Percentiles rank a stretch among this genome's conserved stretches.
Conservation (phyloP, 2,888 invertebrate species). For the Phortica okadai region DNA sequence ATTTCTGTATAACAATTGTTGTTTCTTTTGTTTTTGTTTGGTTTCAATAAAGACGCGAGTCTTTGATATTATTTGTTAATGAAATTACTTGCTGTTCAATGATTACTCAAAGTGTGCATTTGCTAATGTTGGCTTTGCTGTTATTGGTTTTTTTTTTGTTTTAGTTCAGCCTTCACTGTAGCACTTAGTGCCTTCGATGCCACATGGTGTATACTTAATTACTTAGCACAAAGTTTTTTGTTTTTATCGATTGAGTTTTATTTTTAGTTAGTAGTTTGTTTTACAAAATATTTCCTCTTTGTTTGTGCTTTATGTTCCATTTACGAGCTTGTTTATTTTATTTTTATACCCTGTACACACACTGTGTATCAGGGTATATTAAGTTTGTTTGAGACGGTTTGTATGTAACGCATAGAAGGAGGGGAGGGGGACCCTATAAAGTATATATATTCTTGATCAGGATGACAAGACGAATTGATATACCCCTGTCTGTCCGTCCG, state of each 20-base stretch:
- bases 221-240: background rate
- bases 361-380: no score
- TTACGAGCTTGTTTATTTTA: background rate
- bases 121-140: background rate
- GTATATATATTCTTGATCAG: no score
- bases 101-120: constrained; percentile 3
- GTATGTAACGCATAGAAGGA: no score
- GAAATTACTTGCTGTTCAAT: constrained; percentile 19
- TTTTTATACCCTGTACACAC: constrained; percentile 1
- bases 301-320: background rate
- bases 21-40: background rate
- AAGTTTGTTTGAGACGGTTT: no score
- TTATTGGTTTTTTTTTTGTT: background rate
- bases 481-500: no score
- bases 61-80: constrained; percentile 20
- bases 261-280: constrained; percentile 3
- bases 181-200: background rate
- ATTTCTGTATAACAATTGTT: background rate
- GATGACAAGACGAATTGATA: no score
- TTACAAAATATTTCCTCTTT: background rate
- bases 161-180: background rate
- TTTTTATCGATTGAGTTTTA: constrained; percentile 17
- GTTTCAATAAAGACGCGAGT: background rate
- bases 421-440: no score
- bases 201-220: constrained; percentile 7